Evolutionary conservation across 2,888 invertebrate genomes (phyloP).

Genomic region (Aspidiotus destructor): DNA sequence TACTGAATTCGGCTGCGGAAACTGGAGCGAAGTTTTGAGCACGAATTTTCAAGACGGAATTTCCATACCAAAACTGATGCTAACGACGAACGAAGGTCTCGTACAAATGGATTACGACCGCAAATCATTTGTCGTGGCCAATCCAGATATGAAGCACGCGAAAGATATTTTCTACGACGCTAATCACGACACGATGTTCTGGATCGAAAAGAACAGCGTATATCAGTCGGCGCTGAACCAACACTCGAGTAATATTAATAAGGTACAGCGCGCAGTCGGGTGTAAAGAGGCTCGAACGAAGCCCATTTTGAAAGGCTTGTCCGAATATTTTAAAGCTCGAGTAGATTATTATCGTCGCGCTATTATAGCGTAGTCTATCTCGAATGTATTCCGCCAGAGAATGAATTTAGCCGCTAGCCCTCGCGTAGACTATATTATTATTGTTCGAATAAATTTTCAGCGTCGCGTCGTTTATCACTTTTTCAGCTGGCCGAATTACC

Average conservation of each 20-base stretch:
- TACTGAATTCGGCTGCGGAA: conserved; percentile 67
- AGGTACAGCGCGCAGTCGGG: neutral
- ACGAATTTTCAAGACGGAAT: conserved; percentile 26
- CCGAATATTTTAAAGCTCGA: too few species aligned
- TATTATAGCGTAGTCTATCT: too few species aligned
- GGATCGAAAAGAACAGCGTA: conserved; percentile 17
- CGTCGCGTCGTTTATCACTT: too few species aligned
- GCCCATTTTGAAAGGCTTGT: too few species aligned
- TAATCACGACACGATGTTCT: conserved; percentile 6
- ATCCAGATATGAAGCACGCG: conserved; percentile 11
- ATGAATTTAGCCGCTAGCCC: too few species aligned
- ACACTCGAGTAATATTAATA: conserved; percentile 12
- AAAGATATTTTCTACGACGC: conserved; percentile 20
- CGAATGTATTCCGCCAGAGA: too few species aligned
- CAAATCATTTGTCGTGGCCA: conserved; percentile 18
- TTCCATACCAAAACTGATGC: conserved; percentile 22
- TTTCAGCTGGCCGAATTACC: conserved; percentile 46
- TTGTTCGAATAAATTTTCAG: too few species aligned
- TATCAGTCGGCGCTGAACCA: conserved; percentile 18
- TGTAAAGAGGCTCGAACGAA: too few species aligned
- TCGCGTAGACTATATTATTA: too few species aligned
- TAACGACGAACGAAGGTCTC: conserved; percentile 23
- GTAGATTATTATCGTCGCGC: too few species aligned
- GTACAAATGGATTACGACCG: conserved; percentile 26
- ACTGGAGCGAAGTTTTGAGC: conserved; percentile 53